These are phyloP conservation scores for Agrotis ipsilon DNA, from an alignment of 2,888 invertebrate genomes.

Conservation along the genomic window DNA sequence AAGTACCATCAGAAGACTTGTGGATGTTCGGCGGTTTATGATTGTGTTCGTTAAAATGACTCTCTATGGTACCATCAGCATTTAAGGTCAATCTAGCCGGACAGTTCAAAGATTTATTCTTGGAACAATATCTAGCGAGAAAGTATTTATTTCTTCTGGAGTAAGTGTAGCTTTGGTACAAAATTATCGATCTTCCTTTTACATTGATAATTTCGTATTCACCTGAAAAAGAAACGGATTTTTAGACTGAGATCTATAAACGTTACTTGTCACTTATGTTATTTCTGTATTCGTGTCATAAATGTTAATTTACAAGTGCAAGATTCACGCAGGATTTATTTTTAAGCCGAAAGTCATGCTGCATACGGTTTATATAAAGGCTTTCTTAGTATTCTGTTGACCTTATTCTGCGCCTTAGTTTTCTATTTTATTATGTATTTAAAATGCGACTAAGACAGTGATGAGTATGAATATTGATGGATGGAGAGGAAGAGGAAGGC, in stretches of 20 bases:
- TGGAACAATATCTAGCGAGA: conserved; percentile 25
- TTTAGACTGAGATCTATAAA: neutral
- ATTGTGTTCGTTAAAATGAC: conserved; percentile 17
- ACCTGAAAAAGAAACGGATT: conserved; percentile 11
- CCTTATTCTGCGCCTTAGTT: too few relatives aligned
- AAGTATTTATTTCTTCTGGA: conserved; percentile 1
- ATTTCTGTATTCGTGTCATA: neutral
- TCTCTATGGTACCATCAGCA: conserved; percentile 12
- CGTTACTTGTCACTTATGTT: neutral
- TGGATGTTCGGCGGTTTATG: conserved; percentile 15
- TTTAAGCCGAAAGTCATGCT: neutral
- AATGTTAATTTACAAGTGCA: neutral
- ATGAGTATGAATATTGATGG: too few relatives aligned
- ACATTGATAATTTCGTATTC: conserved; percentile 26
- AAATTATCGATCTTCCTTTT: conserved; percentile 5
- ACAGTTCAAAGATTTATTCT: conserved; percentile 7
- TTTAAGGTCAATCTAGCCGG: conserved; percentile 11
- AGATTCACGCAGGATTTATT: neutral
- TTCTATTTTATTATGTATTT: too few relatives aligned
- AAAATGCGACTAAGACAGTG: too few relatives aligned
- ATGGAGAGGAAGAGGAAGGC: too few relatives aligned
- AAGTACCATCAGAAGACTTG: conserved; percentile 9
- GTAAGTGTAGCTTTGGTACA: conserved; percentile 18
- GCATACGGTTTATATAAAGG: neutral
- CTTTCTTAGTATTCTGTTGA: neutral